Base-by-base conservation (phyloP, 2,797 vertebrate species). In the Sebastes diploproa region DNA sequence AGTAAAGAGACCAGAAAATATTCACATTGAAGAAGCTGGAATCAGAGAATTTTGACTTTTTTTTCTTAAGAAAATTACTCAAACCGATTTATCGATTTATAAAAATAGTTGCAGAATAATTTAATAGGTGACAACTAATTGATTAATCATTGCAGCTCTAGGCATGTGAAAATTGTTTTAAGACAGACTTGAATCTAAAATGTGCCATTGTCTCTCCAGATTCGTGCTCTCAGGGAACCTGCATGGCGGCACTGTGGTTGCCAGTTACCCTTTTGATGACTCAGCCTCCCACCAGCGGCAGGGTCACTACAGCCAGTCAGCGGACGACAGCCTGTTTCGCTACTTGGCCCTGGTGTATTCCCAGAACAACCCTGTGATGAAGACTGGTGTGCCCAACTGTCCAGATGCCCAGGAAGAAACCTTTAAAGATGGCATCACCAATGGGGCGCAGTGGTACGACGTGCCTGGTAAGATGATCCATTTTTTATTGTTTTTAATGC, bases 201-300 rank as follows among this genome's bases (percentile, higher is more conserved):
- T 60, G n/a, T 71, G 6, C 22, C 12, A 2, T 38, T 62, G 16
- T 72, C 73, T 61, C 78, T 64, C 13, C 81, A 98, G 98, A 88
- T 99, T 99, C 80, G 97, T 99, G 72, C 96, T 99, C 64, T 99
- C 98, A 18, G 98, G 96, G 83, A 99, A 98, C 91, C 94, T 99
- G 30, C 98, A 99, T 0, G 98, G 98, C 1, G 98, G 98, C 77
- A 97, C 97, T 0, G 97, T 99, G 83, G 98, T 99, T 67, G 98
- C 98, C 86, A 99, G 98, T 92, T 99, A 99, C 88, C 98, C 98
- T 13, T 99, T 97, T 10, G 98, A 99, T 63, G 98, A 99, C 93
- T 97, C 98, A 4, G 88, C 91, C 46, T 62, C 52, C 0, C 98
- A 99, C 72, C 7, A 72, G 32, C 3, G 0, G 7, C 83, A 92